A percentile compares a stretch with the other conserved stretches of the same genome.
phyloP scores from a whole-genome alignment of 2,797 vertebrate genomes.

The Dendrocincla tyrannina region DNA sequence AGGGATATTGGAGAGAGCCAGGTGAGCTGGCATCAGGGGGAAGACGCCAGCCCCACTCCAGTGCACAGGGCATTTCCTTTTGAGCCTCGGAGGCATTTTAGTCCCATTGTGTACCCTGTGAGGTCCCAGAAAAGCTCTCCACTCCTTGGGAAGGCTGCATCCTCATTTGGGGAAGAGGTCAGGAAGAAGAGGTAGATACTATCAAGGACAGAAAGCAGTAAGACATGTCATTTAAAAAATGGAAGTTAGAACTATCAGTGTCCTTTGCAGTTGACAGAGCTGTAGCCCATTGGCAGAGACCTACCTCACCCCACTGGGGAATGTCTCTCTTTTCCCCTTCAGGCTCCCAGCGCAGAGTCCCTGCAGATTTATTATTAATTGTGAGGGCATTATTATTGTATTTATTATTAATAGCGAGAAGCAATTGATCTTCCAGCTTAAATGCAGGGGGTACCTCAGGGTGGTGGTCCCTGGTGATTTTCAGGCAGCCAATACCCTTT shows the following conservation, averaged over 20 bases:
- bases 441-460: not conserved
- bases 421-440: not conserved
- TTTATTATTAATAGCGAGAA: not conserved
- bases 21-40: not conserved
- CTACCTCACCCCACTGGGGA: not conserved
- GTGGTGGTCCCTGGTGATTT: not conserved
- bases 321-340: slow-evolving; percentile 2
- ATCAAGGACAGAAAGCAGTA: not conserved
- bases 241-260: not conserved
- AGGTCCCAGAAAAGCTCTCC: not conserved
- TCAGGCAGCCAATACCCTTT: not conserved
- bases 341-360: not conserved
- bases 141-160: not conserved
- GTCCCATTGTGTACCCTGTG: not conserved
- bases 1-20: not conserved
- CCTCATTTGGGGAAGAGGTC: not conserved
- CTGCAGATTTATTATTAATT: not conserved
- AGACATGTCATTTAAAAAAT: not conserved
- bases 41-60: not conserved
- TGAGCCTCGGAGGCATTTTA: not conserved
- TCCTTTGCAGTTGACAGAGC: not conserved
- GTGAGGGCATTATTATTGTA: not conserved
- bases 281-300: not conserved
- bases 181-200: not conserved
- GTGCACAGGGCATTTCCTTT: not conserved